Evolutionary conservation across 2,113 vertebrate genomes (phyloP), one percentile per base, ranked within the genome.

Genomic region (Macquaria australasica): DNA sequence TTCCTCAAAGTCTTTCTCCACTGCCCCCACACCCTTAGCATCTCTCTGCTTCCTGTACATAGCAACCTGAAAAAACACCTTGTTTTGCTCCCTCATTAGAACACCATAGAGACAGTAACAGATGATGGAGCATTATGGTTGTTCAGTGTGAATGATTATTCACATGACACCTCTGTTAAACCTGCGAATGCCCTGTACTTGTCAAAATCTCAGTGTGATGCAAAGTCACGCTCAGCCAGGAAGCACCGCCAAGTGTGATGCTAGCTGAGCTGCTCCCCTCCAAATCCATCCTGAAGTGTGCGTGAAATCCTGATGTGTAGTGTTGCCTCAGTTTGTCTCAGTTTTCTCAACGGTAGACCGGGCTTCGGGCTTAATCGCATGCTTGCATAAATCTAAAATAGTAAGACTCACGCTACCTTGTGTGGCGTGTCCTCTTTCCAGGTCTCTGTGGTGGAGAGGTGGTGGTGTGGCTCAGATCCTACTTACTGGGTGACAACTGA

Each of bases 181-280:
- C 37, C 80, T 28, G 88, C 8, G 80, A 93, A 88, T 83, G 83
- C 76, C 85, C 82, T 84, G 88, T 90, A 91, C 87, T 90, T 90
- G 83, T 91, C 81, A 91, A 88, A 87, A 85, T 83, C 85, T 78
- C 79, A 79, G 74, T 18, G 64, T 81, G 86, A 88, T 73, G 82
- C 76, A 79, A 50, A 89, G 70, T 73, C 83, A 82, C 23, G 48
- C 77, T 75, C 12, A 2, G 66, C n/a, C 16, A 56, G 58, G 28
- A 50, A 34, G 73, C 25, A 15, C 39, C 3, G 16, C 45, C 34
- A 55, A 76, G 64, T 6, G 55, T 4, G 8, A 23, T 4, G 67
- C 51, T 51, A 48, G 68, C 81, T 66, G 66, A 89, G 58, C 67
- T 12, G 39, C 62, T 70, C 8, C 34, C 41, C 74, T 82, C 21